Evolutionary conservation across 2,888 invertebrate species (phyloP), one percentile per base, ranked within the genome.

Genomic region (Serripes groenlandicus): DNA sequence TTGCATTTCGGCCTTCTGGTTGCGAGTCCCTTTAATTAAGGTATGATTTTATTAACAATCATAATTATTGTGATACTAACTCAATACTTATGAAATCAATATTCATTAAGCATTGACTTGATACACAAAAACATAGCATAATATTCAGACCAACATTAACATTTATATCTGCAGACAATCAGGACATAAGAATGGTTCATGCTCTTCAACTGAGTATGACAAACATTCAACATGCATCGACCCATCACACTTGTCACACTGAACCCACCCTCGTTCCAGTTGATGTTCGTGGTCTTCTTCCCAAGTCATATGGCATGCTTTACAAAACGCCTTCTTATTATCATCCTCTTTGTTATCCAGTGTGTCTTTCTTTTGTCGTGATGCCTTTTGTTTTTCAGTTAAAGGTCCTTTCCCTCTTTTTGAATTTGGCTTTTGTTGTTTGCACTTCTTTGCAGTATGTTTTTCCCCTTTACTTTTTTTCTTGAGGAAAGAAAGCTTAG

Each of bases 121-220:
- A n/a, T n/a, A n/a, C n/a, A n/a, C n/a, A n/a, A n/a, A n/a, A n/a
- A n/a, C n/a, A n/a, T n/a, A n/a, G n/a, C n/a, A n/a, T n/a, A n/a
- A n/a, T n/a, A n/a, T n/a, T n/a, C n/a, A n/a, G n/a, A n/a, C n/a
- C n/a, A n/a, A n/a, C n/a, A n/a, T n/a, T n/a, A n/a, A 42, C 42
- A 42, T 18, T 42, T 42, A 42, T 11, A 42, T 42, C n/a, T 74
- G 11, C 15, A n/a, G 3, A 56, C 71, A 71, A 21, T 71, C 71
- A 21, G 71, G 71, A 26, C 71, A 71, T 5, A 32, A 30, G 56
- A 71, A 71, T 54, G 30, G 32, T 23, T 54, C 56, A 56, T 71
- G 3, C 21, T 69, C 49, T 15, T 42, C 5, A 9, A 69, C 28
- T 49, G 42, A 26, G n/a, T 5, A 15, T 5, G 60, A 23, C 15